Base-by-base conservation (phyloP, 2,888 invertebrate genomes). In the Myopa testacea region DNA sequence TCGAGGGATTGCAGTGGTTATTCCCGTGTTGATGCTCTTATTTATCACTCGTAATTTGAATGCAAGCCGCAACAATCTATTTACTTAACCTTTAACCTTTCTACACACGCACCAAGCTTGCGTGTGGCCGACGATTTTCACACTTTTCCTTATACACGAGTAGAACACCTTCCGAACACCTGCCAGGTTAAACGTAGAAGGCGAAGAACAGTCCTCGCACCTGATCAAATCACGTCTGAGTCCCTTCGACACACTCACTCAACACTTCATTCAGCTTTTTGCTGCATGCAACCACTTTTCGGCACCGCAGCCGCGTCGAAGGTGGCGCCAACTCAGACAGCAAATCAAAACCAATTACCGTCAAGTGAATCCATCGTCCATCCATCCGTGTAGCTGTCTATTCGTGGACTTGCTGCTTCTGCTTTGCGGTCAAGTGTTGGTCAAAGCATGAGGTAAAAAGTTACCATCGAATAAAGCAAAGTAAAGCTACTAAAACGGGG, bases 321-420 rank as follows among this genome's bases (percentile, higher is more conserved):
- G 16, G 5, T 52, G 63, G 50, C 73, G 34, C 63, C 73, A 76
- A 50, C 69, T 76, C 62, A 80, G 79, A 79, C 80, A 81, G 81
- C 82, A 81, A 81, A 81, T 82, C 82, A 81, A 81, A 81, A 78
- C 77, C 81, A 81, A 81, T 82, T 81, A 82, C 76, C 79, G 81
- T 81, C 81, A 81, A 80, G 78, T 80, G 78, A 65, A 65, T 52
- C 38, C 26, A 7, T 45, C 40, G 60, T 40, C 72, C 72, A 19
- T 73, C 73, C 45, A 45, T 10, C 4, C 62, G 8, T 63, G 34
- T 8, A 34, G 26, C 45, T 34, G 63, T 73, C 40, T 50, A 12
- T 45, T n/a, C 16, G 34, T 38, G 45, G 26, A 16, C 19, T 73
- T 34, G 38, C n/a, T 50, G 19, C 50, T 45, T 14, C 38, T 60